Percentiles rank a stretch among this genome's conserved stretches.
phyloP scores from a whole-genome alignment of 2,113 vertebrate species.

The Anguilla japonica region DNA sequence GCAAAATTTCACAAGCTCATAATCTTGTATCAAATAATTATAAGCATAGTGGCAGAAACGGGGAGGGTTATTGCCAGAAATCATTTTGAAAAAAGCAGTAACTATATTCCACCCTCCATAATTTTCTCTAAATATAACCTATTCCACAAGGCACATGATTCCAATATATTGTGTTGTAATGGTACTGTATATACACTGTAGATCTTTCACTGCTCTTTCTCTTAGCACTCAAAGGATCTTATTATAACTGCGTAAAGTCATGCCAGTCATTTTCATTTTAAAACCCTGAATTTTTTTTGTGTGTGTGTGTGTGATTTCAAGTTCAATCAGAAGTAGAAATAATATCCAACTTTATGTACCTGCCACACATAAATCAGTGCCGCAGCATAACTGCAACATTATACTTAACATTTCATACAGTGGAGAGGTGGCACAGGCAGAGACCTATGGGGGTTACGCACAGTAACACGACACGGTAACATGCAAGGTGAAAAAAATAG shows the following conservation, averaged over 20 bases:
- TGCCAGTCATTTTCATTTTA: background rate
- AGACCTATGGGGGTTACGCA: background rate
- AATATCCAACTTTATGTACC: too few species aligned
- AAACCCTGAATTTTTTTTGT: background rate
- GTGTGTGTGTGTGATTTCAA: background rate
- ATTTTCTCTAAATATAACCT: background rate
- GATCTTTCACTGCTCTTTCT: background rate
- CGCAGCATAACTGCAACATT: background rate
- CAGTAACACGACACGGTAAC: background rate
- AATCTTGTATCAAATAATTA: slow-evolving; percentile 48
- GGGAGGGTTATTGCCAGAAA: slow-evolving; percentile 48
- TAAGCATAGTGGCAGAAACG: slow-evolving; percentile 52
- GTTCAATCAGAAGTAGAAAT: background rate
- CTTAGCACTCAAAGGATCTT: background rate
- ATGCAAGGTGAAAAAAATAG: background rate
- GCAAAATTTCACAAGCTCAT: slow-evolving; percentile 55
- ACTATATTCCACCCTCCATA: background rate
- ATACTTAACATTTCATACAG: background rate
- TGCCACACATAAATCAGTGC: background rate
- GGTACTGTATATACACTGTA: background rate
- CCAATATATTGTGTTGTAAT: background rate
- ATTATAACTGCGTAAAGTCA: background rate
- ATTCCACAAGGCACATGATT: background rate
- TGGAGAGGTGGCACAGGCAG: background rate
- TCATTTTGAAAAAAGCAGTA: background rate